Conservation (phyloP, 1,140 invertebrate genomes). For the Aphelenchoides avenae region DNA sequence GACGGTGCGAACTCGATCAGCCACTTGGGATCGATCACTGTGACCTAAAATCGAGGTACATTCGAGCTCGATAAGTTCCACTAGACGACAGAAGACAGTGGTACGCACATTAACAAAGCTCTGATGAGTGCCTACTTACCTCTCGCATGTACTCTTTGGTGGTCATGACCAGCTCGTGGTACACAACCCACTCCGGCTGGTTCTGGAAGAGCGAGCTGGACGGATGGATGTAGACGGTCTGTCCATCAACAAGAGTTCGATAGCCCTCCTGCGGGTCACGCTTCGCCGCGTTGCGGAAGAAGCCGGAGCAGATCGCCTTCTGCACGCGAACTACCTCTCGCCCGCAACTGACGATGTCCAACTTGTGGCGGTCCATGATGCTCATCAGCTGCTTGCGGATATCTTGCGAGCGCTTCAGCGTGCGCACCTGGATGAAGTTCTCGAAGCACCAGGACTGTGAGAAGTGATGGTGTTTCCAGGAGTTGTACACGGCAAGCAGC, state of each 20-base stretch:
- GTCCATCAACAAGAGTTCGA: conserved; percentile 89
- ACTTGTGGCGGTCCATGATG: conserved; percentile 71
- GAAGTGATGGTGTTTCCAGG: conserved; percentile 99
- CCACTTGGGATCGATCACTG: conserved; percentile 98
- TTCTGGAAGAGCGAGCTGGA: conserved; percentile 93
- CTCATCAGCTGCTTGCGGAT: conserved; percentile 91
- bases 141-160: conserved; percentile 99
- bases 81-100: background rate
- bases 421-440: conserved; percentile 96
- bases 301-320: conserved; percentile 97
- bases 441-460: conserved; percentile 99
- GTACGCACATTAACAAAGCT: background rate
- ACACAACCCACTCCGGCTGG: conserved; percentile 98
- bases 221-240: conserved; percentile 98
- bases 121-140: conserved; percentile 63
- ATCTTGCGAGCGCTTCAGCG: conserved; percentile 88
- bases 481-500: conserved; percentile 94
- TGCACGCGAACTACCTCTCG: conserved; percentile 91
- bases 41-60: conserved; percentile 61
- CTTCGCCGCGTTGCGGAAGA: conserved; percentile 96
- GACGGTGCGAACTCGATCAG: conserved; percentile 96
- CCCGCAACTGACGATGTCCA: conserved; percentile 92
- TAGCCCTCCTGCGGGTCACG: conserved; percentile 99
- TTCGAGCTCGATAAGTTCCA: background rate
- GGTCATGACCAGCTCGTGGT: conserved; percentile 95